A percentile compares a stretch with the other conserved stretches of the same genome.
These are phyloP conservation scores for Trigoniulus corallinus DNA, from an alignment of 1,140 invertebrate species.

Conservation along the genomic window DNA sequence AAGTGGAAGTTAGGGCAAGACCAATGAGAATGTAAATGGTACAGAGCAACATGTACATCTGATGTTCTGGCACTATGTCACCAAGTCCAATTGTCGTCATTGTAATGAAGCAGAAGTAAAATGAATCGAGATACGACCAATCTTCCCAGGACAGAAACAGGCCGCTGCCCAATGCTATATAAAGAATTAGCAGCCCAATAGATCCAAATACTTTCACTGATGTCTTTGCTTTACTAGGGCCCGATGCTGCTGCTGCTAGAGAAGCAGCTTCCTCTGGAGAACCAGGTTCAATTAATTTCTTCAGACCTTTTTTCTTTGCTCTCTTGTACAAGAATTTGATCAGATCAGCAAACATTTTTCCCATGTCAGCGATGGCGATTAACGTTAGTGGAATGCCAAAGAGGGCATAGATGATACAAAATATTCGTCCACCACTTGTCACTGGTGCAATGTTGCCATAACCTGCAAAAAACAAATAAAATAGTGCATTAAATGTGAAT, in stretches of 20 bases:
- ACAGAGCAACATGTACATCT: slow-evolving; percentile 69
- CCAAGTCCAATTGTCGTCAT: slow-evolving; percentile 91
- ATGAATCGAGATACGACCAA: slow-evolving; percentile 81
- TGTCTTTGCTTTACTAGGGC: neutral
- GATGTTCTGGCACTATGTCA: slow-evolving; percentile 63
- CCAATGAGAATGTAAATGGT: slow-evolving; percentile 86
- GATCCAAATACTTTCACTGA: slow-evolving; percentile 1
- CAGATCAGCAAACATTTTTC: slow-evolving; percentile 57
- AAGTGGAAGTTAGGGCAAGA: slow-evolving; percentile 81
- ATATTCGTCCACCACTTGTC: slow-evolving; percentile 62
- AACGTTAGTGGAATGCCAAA: slow-evolving; percentile 84
- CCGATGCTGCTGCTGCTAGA: neutral
- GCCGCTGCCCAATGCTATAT: slow-evolving; percentile 18
- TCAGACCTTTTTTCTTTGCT: neutral
- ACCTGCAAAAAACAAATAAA: slow-evolving; percentile 37
- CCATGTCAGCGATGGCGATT: slow-evolving; percentile 82
- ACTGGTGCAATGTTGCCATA: slow-evolving; percentile 90
- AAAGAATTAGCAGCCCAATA: slow-evolving; percentile 6
- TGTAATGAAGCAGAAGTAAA: slow-evolving; percentile 87
- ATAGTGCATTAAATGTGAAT: neutral
- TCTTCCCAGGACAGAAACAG: slow-evolving; percentile 33
- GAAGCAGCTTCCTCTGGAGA: neutral
- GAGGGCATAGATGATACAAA: slow-evolving; percentile 83
- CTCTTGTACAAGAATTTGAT: slow-evolving; percentile 9
- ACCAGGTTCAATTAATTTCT: neutral